Evolutionary conservation across 35 echinoderm and acorn worm genomes (phyloP).

Genomic region (Ophiothrix spiculata): DNA sequence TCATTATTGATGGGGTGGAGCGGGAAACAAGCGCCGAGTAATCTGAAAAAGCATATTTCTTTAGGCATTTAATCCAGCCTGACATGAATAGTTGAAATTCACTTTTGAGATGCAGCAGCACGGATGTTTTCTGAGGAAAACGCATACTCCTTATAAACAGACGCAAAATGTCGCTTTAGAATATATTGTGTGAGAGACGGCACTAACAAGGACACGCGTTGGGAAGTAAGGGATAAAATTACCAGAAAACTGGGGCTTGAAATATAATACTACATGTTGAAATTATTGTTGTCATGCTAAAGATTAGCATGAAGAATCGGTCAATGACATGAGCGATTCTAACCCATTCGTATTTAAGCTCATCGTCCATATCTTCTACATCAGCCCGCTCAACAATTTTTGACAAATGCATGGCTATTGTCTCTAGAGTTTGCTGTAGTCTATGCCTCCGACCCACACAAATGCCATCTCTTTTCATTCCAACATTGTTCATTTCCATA

Average conservation of each 20-base stretch:
- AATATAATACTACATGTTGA: conserved; percentile 54
- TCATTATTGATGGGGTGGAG: no score
- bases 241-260: conserved; percentile 35
- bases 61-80: no score
- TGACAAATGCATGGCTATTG: conserved; percentile 11
- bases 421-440: conserved; percentile 19
- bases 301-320: conserved; percentile 69
- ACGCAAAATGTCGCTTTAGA: no score
- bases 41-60: no score
- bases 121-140: no score
- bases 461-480: conserved; percentile 5
- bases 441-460: conserved; percentile 7
- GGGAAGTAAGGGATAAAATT: no score
- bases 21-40: no score
- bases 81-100: no score
- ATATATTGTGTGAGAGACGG: no score
- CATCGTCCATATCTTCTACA: conserved; percentile 42
- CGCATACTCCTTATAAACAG: no score
- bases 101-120: no score
- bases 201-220: no score
- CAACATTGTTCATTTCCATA: conserved; percentile 23
- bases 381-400: conserved; percentile 50
- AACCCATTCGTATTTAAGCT: conserved; percentile 65
- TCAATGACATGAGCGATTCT: conserved; percentile 75
- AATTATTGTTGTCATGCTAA: conserved; percentile 57